These are phyloP conservation scores for Rhadinocentrus ornatus DNA, from an alignment of 2,797 vertebrate species.

Conservation along the genomic window DNA sequence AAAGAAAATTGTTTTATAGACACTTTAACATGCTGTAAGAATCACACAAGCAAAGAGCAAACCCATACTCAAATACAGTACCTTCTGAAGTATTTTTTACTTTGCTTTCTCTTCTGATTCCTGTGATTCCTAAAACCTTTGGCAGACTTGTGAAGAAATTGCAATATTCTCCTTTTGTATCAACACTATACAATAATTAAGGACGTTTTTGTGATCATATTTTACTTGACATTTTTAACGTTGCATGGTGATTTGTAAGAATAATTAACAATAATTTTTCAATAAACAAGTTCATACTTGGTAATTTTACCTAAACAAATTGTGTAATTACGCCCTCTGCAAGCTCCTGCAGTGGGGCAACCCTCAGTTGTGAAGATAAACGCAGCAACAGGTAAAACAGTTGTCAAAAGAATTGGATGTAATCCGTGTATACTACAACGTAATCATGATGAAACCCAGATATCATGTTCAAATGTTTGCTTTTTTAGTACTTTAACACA, in stretches of 20 bases:
- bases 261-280: background rate
- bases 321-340: background rate
- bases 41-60: constrained; percentile 16
- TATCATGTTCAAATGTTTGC: constrained; percentile 13
- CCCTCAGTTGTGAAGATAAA: constrained; percentile 35
- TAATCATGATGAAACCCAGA: background rate
- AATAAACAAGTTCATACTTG: background rate
- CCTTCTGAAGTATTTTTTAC: background rate
- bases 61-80: background rate
- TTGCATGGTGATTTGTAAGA: background rate
- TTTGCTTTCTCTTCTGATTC: background rate
- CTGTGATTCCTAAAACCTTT: background rate
- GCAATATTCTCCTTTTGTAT: background rate
- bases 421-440: background rate
- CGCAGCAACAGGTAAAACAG: constrained; percentile 48
- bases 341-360: constrained; percentile 11
- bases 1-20: constrained; percentile 13
- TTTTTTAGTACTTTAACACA: background rate
- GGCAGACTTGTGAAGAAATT: background rate
- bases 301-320: background rate
- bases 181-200: background rate
- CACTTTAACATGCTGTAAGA: constrained; percentile 52
- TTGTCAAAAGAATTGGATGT: constrained; percentile 29
- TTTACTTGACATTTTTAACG: background rate
- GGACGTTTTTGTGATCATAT: background rate